Conservation (phyloP, 2,888 invertebrate genomes). For the Phania funesta region DNA sequence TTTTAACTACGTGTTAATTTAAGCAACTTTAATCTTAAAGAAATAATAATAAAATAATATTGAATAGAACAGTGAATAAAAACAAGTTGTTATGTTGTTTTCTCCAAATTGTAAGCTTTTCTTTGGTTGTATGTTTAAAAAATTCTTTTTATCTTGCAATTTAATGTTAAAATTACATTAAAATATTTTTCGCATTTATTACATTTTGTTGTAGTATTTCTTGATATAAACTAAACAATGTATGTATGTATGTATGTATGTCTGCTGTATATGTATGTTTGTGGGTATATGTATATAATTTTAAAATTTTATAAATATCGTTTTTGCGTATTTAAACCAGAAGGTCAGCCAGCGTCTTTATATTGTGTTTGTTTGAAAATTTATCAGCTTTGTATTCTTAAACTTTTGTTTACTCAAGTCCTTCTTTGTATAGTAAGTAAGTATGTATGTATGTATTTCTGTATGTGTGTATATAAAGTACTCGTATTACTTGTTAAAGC, state of each 20-base stretch:
- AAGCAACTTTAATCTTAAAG: background rate
- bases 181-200: conserved; percentile 40
- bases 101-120: conserved; percentile 57
- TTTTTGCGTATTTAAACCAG: conserved; percentile 67
- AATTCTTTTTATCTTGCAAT: conserved; percentile 40
- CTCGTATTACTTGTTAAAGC: conserved; percentile 22
- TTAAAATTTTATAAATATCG: conserved; percentile 47
- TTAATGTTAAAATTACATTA: conserved; percentile 38
- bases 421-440: conserved; percentile 65
- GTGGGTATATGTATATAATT: conserved; percentile 32
- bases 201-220: conserved; percentile 38
- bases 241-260: conserved; percentile 8
- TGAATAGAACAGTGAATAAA: background rate
- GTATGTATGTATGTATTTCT: conserved; percentile 55
- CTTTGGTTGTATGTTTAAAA: background rate
- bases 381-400: conserved; percentile 65
- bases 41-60: background rate
- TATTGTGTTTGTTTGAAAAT: conserved; percentile 68
- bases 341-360: conserved; percentile 73
- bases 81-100: conserved; percentile 30
- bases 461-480: background rate
- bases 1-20: background rate
- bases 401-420: conserved; percentile 53
- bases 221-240: conserved; percentile 70
- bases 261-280: conserved; percentile 52